These are phyloP conservation scores for Malthinus flaveolus DNA, from an alignment of 2,888 invertebrate species.

Conservation along the genomic window DNA sequence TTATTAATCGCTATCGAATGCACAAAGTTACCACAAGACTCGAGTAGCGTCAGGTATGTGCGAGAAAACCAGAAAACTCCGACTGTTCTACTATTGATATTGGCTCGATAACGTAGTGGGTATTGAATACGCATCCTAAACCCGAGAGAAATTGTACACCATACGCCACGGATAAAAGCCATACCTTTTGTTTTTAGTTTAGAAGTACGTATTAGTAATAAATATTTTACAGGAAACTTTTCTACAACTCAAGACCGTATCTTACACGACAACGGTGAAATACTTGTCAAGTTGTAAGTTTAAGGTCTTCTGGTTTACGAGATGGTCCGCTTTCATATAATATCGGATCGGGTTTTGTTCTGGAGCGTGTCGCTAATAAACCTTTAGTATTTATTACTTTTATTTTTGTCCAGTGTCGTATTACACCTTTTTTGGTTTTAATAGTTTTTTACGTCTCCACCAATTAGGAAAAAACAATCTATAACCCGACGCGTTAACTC, in stretches of 20 bases:
- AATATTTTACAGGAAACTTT: slow-evolving; percentile 27
- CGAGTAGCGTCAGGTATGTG: no score
- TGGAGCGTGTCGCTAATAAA: slow-evolving; percentile 28
- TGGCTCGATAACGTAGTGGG: no score
- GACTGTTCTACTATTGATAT: no score
- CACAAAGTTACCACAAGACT: no score
- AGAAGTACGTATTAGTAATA: slow-evolving; percentile 12
- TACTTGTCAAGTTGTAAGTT: slow-evolving; percentile 40
- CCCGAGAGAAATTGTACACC: slow-evolving; percentile 9
- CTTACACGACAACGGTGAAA: slow-evolving; percentile 45
- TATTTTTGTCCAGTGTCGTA: slow-evolving; percentile 19
- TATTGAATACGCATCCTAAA: background rate
- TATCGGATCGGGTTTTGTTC: slow-evolving; percentile 39
- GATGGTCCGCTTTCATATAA: slow-evolving; percentile 44
- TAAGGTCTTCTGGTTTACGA: slow-evolving; percentile 40
- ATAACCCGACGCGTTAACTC: no score
- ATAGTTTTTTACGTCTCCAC: no score
- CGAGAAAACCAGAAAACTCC: no score
- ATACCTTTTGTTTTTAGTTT: slow-evolving; percentile 17
- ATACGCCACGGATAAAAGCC: slow-evolving; percentile 8
- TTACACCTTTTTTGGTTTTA: background rate
- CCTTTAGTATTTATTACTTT: slow-evolving; percentile 27
- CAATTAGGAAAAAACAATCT: no score
- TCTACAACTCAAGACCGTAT: slow-evolving; percentile 40
- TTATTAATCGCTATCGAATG: no score